Percentiles rank a stretch among this genome's conserved stretches.
phyloP scores from a whole-genome alignment of 2,888 invertebrate genomes.

The Trichopoda pennipes region DNA sequence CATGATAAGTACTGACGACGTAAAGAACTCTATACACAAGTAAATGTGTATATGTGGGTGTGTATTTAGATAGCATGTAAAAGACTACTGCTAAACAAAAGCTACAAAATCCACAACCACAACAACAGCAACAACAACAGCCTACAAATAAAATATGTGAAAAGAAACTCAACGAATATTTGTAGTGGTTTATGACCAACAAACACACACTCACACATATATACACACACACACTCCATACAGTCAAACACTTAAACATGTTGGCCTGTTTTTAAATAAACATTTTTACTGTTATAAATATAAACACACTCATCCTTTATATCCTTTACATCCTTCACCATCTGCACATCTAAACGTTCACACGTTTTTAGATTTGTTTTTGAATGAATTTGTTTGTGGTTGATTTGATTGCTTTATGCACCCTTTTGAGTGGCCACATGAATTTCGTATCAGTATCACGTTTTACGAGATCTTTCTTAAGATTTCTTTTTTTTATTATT shows the following conservation, averaged over 20 bases:
- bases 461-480: constrained; percentile 54
- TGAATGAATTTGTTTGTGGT: constrained; percentile 74
- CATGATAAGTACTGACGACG: constrained; percentile 58
- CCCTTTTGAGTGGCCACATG: constrained; percentile 79
- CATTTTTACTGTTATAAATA: constrained; percentile 25
- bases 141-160: constrained; percentile 26
- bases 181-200: constrained; percentile 52
- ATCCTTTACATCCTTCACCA: too few species aligned
- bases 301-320: not conserved
- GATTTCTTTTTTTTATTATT: not conserved
- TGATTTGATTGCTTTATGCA: constrained; percentile 80
- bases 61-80: not conserved
- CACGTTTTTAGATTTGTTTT: constrained; percentile 46
- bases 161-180: constrained; percentile 53
- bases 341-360: too few species aligned
- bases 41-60: not conserved
- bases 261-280: constrained; percentile 45
- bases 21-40: too few species aligned
- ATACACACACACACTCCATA: not conserved
- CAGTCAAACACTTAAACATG: not conserved
- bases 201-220: not conserved
- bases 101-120: not conserved
- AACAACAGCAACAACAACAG: constrained; percentile 16
- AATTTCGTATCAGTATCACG: constrained; percentile 75
- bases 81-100: not conserved